A percentile compares a stretch with the other conserved stretches of the same genome.
Evolutionary conservation across 2,888 invertebrate genomes (phyloP).

Genomic region (Tenthredo livida): DNA sequence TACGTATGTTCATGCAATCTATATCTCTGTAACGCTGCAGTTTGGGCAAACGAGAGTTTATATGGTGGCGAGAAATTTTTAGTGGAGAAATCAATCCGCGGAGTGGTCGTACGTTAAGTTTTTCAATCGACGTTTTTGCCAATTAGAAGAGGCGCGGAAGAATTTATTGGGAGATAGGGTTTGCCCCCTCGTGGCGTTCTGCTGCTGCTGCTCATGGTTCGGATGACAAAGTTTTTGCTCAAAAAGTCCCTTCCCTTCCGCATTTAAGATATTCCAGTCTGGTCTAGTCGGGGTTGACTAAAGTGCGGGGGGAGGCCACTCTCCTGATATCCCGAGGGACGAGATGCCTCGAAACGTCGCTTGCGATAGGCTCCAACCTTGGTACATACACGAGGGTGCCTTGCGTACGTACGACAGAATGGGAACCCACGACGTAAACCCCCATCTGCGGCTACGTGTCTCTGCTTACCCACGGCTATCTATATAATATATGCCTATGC

Average conservation of each 20-base stretch:
- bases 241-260: constrained; percentile 67
- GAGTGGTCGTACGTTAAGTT: constrained; percentile 35
- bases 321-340: constrained; percentile 75
- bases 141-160: constrained; percentile 34
- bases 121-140: constrained; percentile 41
- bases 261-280: constrained; percentile 74
- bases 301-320: constrained; percentile 68
- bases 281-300: constrained; percentile 69
- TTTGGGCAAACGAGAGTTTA: too few relatives aligned
- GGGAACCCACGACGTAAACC: not conserved
- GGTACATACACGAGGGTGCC: constrained; percentile 27
- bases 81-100: constrained; percentile 23
- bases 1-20: not conserved
- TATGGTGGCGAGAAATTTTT: not conserved
- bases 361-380: constrained; percentile 36
- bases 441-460: constrained; percentile 47
- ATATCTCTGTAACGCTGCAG: too few relatives aligned
- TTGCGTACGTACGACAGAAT: not conserved
- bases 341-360: constrained; percentile 43
- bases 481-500: constrained; percentile 36
- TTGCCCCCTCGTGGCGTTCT: not conserved
- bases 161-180: constrained; percentile 21
- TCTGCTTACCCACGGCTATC: constrained; percentile 35
- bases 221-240: constrained; percentile 70
- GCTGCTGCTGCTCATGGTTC: not conserved